These are phyloP conservation scores for Aptenodytes patagonicus DNA, from an alignment of 2,113 vertebrate genomes.

Conservation along the genomic window DNA sequence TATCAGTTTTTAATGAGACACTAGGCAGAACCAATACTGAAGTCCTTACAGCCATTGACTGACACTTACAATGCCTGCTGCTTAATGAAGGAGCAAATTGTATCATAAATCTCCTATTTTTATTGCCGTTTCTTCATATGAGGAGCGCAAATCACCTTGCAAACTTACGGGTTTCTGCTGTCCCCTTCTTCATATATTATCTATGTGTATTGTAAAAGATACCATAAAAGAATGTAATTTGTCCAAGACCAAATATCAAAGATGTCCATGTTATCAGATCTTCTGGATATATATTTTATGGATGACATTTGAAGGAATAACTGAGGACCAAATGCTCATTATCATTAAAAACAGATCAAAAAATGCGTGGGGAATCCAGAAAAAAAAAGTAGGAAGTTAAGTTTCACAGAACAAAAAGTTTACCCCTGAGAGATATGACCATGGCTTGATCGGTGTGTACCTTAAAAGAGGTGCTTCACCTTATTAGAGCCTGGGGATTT, in stretches of 20 bases:
- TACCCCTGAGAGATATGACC: neutral
- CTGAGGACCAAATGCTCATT: neutral
- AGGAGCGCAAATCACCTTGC: slow-evolving; percentile 14
- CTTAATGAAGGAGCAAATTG: slow-evolving; percentile 50
- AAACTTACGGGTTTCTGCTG: neutral
- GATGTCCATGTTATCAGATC: neutral
- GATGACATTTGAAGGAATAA: neutral
- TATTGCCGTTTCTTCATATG: neutral
- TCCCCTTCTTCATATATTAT: neutral
- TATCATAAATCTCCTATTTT: slow-evolving; percentile 40
- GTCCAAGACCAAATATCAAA: neutral
- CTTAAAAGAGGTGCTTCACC: neutral
- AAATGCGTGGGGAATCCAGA: neutral
- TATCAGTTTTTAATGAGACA: slow-evolving; percentile 38
- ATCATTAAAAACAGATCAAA: neutral
- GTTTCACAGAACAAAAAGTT: neutral
- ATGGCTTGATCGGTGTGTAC: neutral
- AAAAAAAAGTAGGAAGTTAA: neutral
- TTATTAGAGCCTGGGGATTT: neutral
- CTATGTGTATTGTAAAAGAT: neutral
- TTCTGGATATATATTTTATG: neutral
- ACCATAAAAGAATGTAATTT: neutral
- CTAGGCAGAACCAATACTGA: neutral
- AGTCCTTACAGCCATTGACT: neutral
- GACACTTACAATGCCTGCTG: neutral